Evolutionary conservation across 2,113 vertebrate species (phyloP).

Genomic region (Eulemur macaco): DNA sequence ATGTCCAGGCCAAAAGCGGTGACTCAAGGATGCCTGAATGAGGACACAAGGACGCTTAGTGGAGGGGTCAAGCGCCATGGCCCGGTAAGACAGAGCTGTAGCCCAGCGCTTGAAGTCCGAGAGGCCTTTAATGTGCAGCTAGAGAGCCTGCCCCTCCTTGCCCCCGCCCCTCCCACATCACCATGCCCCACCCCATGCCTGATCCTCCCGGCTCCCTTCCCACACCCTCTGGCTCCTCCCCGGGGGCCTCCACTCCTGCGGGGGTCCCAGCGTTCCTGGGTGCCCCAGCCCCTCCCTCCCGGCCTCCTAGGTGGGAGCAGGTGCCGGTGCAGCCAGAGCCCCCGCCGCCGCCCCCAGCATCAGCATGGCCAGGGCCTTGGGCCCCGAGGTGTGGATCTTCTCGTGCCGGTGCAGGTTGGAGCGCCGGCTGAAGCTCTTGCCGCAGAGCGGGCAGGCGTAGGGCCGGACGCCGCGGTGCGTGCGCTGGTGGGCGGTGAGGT

Average conservation of each 20-base stretch:
- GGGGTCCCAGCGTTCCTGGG: background rate
- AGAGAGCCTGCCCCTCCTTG: background rate
- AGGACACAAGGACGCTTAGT: background rate
- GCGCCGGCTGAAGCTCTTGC: constrained; percentile 77
- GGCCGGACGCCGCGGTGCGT: constrained; percentile 75
- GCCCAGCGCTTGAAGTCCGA: background rate
- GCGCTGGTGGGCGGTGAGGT: constrained; percentile 77
- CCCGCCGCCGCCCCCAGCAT: constrained; percentile 61
- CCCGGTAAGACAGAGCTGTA: background rate
- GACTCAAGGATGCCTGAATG: background rate
- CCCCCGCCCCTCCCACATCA: background rate
- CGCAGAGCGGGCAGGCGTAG: constrained; percentile 71
- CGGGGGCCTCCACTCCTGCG: no score
- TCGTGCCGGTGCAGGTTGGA: constrained; percentile 77
- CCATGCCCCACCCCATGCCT: background rate
- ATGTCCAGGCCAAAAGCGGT: background rate
- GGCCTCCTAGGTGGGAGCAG: constrained; percentile 31
- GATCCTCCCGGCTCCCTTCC: background rate
- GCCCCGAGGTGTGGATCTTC: constrained; percentile 70
- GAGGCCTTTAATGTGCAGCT: constrained; percentile 61
- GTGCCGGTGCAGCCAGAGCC: background rate
- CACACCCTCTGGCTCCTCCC: background rate
- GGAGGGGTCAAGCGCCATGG: no score
- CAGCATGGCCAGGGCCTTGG: constrained; percentile 75
- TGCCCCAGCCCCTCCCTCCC: rapidly evolving